Evolutionary conservation across 1,140 invertebrate species (phyloP), one percentile per base, ranked within the genome.

Genomic region (Drosophila ironensis): DNA sequence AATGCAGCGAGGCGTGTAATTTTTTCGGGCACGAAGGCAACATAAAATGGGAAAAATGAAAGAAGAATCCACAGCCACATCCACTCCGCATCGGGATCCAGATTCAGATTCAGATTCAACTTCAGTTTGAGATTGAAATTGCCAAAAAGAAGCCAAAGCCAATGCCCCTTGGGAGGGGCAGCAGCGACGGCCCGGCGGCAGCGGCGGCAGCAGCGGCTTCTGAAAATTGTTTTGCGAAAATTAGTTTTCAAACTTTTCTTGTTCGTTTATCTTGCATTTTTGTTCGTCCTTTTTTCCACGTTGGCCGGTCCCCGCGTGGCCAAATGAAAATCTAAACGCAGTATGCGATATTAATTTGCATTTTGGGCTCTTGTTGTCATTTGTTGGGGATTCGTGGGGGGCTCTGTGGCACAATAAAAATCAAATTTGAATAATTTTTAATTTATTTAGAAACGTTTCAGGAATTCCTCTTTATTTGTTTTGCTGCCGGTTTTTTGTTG

Each of bases 161-260:
- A 46, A 25, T 17, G 20, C 9, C 35, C 72, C 38, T 22, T 28
- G 56, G 40, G 20, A 7, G 17, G 8, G 27, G 3, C 9, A 1
- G 48, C 2, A 2, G 9, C 6, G 17, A 6, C 0, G 33, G n/a
- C n/a, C n/a, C n/a, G n/a, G n/a, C n/a, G n/a, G n/a, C n/a, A n/a
- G n/a, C n/a, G n/a, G n/a, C n/a, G 20, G 19, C 38, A 22, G 16
- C 1, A 16, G 51, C 38, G 73, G 71, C 80, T 72, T 45, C 74
- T 64, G 74, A 72, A 86, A 86, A 84, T 86, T 86, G 80, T 86
- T 86, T 86, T 80, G 75, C 71, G 73, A 86, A 86, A 86, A 86
- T 86, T 86, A 86, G 80, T 87, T 86, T 84, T 86, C 50, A 59
- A 84, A 84, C 80, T 86, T 84, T 84, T 61, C 60, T 50, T 63